These are phyloP conservation scores for Oreortyx pictus DNA, from an alignment of 2,797 vertebrate species.

Conservation along the genomic window DNA sequence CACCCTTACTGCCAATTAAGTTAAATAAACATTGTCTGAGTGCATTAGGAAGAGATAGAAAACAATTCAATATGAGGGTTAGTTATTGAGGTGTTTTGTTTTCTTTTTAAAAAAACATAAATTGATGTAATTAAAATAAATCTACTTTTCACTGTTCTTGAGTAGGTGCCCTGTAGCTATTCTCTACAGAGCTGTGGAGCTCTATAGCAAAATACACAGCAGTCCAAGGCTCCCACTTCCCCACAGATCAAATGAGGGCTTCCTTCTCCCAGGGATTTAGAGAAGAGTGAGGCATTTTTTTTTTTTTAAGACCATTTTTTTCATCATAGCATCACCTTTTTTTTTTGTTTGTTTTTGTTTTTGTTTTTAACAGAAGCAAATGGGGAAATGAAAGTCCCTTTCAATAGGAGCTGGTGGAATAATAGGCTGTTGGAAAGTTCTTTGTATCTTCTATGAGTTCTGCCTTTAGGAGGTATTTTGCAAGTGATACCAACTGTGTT, in stretches of 20 bases:
- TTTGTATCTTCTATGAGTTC: background rate
- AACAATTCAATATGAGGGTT: constrained; percentile 55
- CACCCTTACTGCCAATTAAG: constrained; percentile 56
- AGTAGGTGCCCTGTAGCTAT: constrained; percentile 2
- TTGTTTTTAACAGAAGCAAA: background rate
- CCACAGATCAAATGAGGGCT: background rate
- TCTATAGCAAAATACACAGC: background rate
- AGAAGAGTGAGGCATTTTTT: background rate
- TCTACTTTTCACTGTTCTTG: background rate
- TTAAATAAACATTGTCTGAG: constrained; percentile 58
- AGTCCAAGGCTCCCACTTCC: background rate
- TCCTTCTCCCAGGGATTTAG: background rate
- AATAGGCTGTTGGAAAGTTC: background rate
- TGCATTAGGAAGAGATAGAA: constrained; percentile 55
- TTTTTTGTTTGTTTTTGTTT: background rate
- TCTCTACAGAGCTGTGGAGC: background rate
- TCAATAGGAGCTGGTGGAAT: background rate
- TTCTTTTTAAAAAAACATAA: constrained; percentile 51
- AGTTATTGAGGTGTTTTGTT: background rate
- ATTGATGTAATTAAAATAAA: constrained; percentile 57
- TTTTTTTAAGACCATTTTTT: background rate
- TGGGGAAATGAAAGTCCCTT: background rate
- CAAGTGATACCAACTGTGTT: background rate
- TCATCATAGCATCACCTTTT: background rate
- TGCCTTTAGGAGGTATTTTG: background rate